Base-by-base conservation (phyloP, 2,797 vertebrate genomes). In the Poliocrania exsul region DNA sequence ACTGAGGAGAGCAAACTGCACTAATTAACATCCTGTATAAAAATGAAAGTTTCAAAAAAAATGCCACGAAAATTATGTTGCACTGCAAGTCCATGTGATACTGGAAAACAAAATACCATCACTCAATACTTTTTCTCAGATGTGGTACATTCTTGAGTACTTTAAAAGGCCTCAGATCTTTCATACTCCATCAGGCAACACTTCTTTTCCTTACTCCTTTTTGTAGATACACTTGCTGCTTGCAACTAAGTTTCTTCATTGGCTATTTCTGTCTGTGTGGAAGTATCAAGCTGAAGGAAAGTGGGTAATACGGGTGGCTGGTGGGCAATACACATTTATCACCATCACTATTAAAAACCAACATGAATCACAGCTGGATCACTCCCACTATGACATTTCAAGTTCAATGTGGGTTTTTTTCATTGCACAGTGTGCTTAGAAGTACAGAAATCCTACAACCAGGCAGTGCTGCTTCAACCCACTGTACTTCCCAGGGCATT, bases 1-100 rank as follows among this genome's bases (percentile, higher is more conserved):
- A 89, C 83, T 50, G 40, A 88, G 67, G 85, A 92, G 89, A 95
- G 86, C 80, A 95, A 97, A 96, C 95, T 74, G 71, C 10, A 25
- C 53, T 35, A 56, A 77, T 69, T 60, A 71, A 29, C 77, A 61
- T 31, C 9, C 28, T 8, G 10, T 26, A 42, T 25, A 17, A 51
- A 74, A 61, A 57, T 4, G 42, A 75, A 74, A 84, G 28, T 47
- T 80, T 70, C 71, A 13, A 58, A 82, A 81, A 85, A 88, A 74
- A 85, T 2, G 13, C 26, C 60, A 64, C 61, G 71, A 69, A 95
- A 86, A 72, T 28, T 8, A 50, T 49, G 42, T 71, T 75, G 89
- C 64, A 83, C 25, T 64, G 20, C 51, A 24, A 94, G 65, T 83
- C 70, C 51, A 24, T 20, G 46, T 47, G 84, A 62, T 56, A 53